Percentiles rank a stretch among this genome's conserved stretches.
Conservation (phyloP, 2,113 vertebrate genomes). For the Oryzias curvinotus region DNA sequence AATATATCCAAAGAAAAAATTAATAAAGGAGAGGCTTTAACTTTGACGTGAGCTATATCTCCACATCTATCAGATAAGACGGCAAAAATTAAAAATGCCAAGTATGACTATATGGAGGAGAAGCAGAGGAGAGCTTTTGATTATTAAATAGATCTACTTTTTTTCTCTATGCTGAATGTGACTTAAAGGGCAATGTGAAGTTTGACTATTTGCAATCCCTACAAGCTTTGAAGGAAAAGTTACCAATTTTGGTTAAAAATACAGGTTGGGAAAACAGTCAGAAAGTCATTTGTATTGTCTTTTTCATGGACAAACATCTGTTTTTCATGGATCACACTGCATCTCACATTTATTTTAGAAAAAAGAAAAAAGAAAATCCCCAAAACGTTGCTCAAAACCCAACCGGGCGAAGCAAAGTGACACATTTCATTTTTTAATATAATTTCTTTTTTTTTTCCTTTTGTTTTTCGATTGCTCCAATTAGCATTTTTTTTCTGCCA, state of each 20-base stretch:
- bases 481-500: constrained; percentile 79
- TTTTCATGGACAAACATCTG: too few species aligned
- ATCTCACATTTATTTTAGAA: not conserved
- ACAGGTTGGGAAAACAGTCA: too few species aligned
- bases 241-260: too few species aligned
- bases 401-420: constrained; percentile 55
- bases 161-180: constrained; percentile 59
- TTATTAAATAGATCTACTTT: constrained; percentile 71
- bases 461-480: constrained; percentile 76
- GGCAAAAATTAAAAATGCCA: constrained; percentile 81
- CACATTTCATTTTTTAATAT: constrained; percentile 62
- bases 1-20: constrained; percentile 77
- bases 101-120: constrained; percentile 53
- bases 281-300: too few species aligned
- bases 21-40: constrained; percentile 77
- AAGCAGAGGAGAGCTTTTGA: constrained; percentile 49
- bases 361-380: not conserved
- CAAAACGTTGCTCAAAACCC: constrained; percentile 16
- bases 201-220: constrained; percentile 72
- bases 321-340: too few species aligned
- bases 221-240: constrained; percentile 14
- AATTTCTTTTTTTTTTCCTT: constrained; percentile 65
- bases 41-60: constrained; percentile 74
- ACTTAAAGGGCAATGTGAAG: constrained; percentile 42
- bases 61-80: constrained; percentile 78